These are phyloP conservation scores for Podotricha telesiphe DNA, from an alignment of 2,888 invertebrate genomes.

Conservation along the genomic window DNA sequence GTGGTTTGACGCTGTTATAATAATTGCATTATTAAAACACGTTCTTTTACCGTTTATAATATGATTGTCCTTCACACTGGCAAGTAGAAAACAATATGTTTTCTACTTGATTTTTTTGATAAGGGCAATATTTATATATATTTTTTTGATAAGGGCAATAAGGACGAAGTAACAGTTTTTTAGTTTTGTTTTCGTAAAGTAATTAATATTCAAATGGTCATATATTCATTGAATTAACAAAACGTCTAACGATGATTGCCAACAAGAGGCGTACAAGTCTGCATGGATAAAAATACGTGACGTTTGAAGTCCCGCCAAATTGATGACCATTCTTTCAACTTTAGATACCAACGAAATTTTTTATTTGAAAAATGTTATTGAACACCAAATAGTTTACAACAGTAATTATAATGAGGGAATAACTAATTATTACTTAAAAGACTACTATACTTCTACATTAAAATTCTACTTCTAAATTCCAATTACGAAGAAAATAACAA, in stretches of 20 bases:
- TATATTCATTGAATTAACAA: constrained; percentile 47
- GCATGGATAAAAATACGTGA: constrained; percentile 65
- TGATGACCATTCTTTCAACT: constrained; percentile 49
- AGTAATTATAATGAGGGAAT: background rate
- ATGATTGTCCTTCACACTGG: too few relatives aligned
- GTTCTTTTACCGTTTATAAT: too few relatives aligned
- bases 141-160: background rate
- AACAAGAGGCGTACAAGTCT: constrained; percentile 49
- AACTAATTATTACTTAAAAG: background rate
- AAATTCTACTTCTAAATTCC: background rate
- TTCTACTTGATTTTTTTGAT: too few relatives aligned
- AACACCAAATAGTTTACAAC: background rate
- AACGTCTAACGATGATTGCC: constrained; percentile 49
- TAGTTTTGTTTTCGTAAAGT: constrained; percentile 7
- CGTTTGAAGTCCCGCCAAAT: constrained; percentile 74
- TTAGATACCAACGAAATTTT: constrained; percentile 49
- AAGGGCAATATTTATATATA: background rate
- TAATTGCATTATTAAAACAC: background rate
- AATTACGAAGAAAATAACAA: background rate
- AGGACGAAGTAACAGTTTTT: background rate
- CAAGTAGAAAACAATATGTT: too few relatives aligned
- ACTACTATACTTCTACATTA: background rate
- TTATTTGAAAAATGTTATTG: too few relatives aligned
- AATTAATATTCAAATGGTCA: constrained; percentile 23
- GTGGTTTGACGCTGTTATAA: background rate